phyloP scores from a whole-genome alignment of 2,797 vertebrate species.

The Lepilemur ruficaudatus region DNA sequence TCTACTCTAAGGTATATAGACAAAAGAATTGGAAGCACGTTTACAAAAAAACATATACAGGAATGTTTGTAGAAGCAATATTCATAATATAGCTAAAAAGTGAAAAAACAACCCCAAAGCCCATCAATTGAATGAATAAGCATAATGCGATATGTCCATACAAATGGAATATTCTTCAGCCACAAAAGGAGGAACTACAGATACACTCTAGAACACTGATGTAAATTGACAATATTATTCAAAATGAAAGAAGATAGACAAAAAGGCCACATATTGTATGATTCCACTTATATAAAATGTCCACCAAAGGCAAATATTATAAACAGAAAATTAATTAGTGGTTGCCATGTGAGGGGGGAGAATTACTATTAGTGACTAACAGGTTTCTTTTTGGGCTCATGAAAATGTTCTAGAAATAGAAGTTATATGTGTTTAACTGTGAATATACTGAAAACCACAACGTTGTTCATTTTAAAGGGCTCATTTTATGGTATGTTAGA shows the following conservation, averaged over 20 bases:
- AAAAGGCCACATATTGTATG: not conserved
- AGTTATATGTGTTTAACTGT: not conserved
- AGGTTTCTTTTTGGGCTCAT: not conserved
- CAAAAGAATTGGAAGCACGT: not conserved
- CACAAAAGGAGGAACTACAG: not conserved
- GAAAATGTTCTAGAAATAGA: not conserved
- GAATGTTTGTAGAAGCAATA: not conserved
- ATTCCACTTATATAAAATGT: not conserved
- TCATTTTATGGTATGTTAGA: not conserved
- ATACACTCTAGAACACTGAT: not conserved
- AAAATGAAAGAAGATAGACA: not conserved
- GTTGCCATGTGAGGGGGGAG: fast-evolving
- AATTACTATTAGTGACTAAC: fast-evolving
- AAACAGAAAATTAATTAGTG: not conserved
- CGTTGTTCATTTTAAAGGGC: not conserved
- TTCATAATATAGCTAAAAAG: not conserved
- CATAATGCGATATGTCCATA: not conserved
- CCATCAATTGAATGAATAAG: not conserved
- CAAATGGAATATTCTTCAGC: not conserved
- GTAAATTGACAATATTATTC: not conserved
- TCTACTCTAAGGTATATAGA: not conserved
- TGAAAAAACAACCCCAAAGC: not conserved
- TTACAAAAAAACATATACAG: not conserved
- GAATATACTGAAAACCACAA: not conserved
- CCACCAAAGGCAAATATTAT: not conserved